These are phyloP conservation scores for Sciurus carolinensis DNA, from an alignment of 2,797 vertebrate species.

Conservation along the genomic window DNA sequence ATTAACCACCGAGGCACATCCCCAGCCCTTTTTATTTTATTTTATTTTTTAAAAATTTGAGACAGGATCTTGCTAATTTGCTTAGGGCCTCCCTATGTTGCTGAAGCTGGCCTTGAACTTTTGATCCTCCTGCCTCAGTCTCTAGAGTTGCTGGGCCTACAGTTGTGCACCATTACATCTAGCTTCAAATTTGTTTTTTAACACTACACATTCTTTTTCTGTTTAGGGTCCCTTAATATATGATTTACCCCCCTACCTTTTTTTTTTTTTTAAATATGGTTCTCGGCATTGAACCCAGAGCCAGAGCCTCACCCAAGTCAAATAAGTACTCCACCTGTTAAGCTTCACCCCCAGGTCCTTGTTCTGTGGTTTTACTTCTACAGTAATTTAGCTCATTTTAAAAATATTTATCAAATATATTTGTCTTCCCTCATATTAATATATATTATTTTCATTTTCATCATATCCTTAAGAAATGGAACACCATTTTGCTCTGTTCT, in stretches of 20 bases:
- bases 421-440: neutral
- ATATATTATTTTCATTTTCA: neutral
- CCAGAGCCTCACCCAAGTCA: fast-evolving
- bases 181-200: neutral
- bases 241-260: neutral
- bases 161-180: too few relatives aligned
- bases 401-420: neutral
- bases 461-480: neutral
- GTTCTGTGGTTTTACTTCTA: neutral
- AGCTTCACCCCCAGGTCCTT: neutral
- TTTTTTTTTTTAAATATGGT: too few relatives aligned
- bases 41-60: too few relatives aligned
- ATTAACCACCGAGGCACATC: too few relatives aligned
- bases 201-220: neutral
- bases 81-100: too few relatives aligned
- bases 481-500: neutral
- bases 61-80: too few relatives aligned
- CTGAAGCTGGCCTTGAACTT: too few relatives aligned
- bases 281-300: neutral
- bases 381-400: neutral
- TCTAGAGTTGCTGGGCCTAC: too few relatives aligned
- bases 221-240: neutral
- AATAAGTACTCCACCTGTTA: neutral
- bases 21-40: too few relatives aligned
- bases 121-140: too few relatives aligned